Evolutionary conservation across 2,888 invertebrate genomes (phyloP), one percentile per base, ranked within the genome.

Genomic region (Xylota sylvarum): DNA sequence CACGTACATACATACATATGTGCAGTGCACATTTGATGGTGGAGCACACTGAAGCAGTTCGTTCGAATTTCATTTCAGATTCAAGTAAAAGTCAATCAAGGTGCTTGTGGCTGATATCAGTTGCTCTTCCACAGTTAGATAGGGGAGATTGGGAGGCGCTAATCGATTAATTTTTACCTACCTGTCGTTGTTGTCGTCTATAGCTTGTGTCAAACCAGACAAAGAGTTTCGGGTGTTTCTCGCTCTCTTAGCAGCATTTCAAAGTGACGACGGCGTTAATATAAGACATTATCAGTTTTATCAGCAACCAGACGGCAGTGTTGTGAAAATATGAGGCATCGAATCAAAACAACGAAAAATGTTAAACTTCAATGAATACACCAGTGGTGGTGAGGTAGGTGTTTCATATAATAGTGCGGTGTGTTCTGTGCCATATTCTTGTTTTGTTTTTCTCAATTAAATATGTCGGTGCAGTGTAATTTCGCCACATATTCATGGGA

Each of bases 321-420:
- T n/a, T 67, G 70, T 73, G 56, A 77, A 60, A 77, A 48, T 86
- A 82, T 86, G 86, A 73, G 27, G 35, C 46, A 56, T 43, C 62
- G 48, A 19, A 43, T 37, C 27, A 69, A 58, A 72, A 72, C 72
- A 82, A 73, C 43, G 69, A 78, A 82, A 72, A 86, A 86, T 86
- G 86, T 82, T 82, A 55, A 65, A 73, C 82, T 64, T 62, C 14
- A 27, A 77, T 46, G 77, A 82, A 43, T 86, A 82, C 70, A 73
- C 67, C 62, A 67, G 72, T 35, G 73, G 65, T 23, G 70, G 70
- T 40, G 86, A 82, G 86, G 86, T 86, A 78, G 69, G 82, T 86
- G 48, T 17, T 70, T 27, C 35, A 27, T 40, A 52, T 43, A 4
- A 55, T 69, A 46, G 14, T 62, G 17, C 23, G 2, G 48, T 50